These are phyloP conservation scores for Bradypodion ventrale DNA, from an alignment of 2,797 vertebrate genomes.

Conservation along the genomic window DNA sequence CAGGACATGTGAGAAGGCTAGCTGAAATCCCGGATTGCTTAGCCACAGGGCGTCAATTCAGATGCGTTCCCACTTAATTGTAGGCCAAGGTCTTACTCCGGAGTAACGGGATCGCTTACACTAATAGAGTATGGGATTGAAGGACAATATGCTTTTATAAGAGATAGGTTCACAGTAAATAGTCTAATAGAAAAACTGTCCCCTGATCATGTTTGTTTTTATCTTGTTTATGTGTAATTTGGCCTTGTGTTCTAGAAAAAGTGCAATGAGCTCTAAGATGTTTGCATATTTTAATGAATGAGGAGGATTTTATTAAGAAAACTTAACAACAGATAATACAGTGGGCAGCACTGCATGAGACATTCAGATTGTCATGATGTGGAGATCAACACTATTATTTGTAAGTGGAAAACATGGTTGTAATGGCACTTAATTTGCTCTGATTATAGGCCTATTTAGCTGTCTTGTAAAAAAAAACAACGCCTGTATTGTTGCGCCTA, in stretches of 20 bases:
- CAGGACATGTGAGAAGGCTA: too few relatives aligned
- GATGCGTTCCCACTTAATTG: too few relatives aligned
- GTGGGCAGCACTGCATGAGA: conserved; percentile 9
- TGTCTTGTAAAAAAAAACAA: neutral
- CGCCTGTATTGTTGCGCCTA: conserved; percentile 20
- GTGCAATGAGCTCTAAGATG: conserved; percentile 3
- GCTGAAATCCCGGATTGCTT: too few relatives aligned
- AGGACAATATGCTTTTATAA: neutral
- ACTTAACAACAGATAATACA: conserved; percentile 32
- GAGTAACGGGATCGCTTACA: too few relatives aligned
- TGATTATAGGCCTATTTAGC: conserved; percentile 59
- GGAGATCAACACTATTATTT: conserved; percentile 44
- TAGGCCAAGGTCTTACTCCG: too few relatives aligned
- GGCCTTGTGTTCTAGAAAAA: neutral
- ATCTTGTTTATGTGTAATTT: neutral
- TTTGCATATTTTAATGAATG: rapidly evolving
- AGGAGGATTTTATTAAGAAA: conserved; percentile 25
- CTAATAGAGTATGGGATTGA: conserved; percentile 26
- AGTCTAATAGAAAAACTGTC: neutral
- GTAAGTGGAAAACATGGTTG: conserved; percentile 55
- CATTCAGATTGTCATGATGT: conserved; percentile 6
- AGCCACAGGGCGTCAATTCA: too few relatives aligned
- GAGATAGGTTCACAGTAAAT: conserved; percentile 26
- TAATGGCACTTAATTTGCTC: conserved; percentile 50
- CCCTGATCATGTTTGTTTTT: neutral